Evolutionary conservation across 2,888 invertebrate genomes (phyloP), one percentile per base, ranked within the genome.

Genomic region (Metopia argyrocephala): DNA sequence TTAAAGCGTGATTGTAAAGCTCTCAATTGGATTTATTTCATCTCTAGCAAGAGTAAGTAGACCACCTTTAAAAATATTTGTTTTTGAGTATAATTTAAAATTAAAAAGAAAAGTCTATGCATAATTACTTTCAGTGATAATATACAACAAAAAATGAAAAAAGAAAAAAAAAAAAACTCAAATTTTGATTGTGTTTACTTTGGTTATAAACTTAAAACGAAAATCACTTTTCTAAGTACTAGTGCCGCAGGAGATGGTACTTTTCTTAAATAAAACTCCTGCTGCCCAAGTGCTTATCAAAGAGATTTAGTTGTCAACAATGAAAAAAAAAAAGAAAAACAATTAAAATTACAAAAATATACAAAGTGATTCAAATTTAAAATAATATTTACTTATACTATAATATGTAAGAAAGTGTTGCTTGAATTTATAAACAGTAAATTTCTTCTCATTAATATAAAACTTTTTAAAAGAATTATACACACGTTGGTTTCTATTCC

Each of bases 201-300:
- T 46, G 25, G 71, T 31, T 68, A 54, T 61, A 52, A 56, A 27
- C 65, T 45, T 9, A n/a, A 68, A 75, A 82, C 83, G 76, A 84
- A 82, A 85, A 83, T 87, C 86, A 85, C 91, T 91, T 91, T 90
- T 89, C 91, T 91, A 91, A 91, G 91, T 91, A 91, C 91, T 91
- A 91, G 91, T 91, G 91, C 91, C 91, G 91, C 91, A 91, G 91
- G 91, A 91, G 91, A 90, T 89, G 88, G 86, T 88, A 86, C 84
- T 82, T 85, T 85, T n/a, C n/a, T 85, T 62, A 61, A 52, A 57
- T 79, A 84, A 84, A 87, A 88, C 91, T 88, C 91, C 91, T 91
- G 91, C 91, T 91, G 91, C 91, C 89, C 90, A 90, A 91, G 91
- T 91, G 91, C 91, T 91, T 91, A 91, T 91, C 89, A 91, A 91